These are phyloP conservation scores for Harpagoxenus sublaevis DNA, from an alignment of 2,888 invertebrate genomes.

Conservation along the genomic window DNA sequence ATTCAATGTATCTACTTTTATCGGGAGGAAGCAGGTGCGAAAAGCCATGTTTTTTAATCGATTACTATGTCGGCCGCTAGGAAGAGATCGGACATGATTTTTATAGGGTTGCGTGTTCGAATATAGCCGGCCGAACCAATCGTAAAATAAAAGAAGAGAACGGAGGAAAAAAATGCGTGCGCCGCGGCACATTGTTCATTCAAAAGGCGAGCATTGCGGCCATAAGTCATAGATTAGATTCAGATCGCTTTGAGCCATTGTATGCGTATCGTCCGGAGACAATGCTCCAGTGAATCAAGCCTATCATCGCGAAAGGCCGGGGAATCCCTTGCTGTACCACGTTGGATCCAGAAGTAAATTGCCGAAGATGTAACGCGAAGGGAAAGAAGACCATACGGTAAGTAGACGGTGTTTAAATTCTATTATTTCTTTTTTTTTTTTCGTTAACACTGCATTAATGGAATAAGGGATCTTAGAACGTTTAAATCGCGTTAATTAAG, in stretches of 20 bases:
- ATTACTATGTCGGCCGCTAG: not conserved
- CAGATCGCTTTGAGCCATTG: constrained; percentile 79
- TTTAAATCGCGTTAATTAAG: not conserved
- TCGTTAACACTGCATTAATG: not conserved
- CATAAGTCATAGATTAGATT: constrained; percentile 80
- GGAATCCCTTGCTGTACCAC: constrained; percentile 69
- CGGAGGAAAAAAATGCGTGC: constrained; percentile 58
- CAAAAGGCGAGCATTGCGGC: constrained; percentile 73
- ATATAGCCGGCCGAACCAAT: constrained; percentile 48
- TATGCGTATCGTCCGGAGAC: constrained; percentile 78
- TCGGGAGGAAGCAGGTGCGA: not conserved
- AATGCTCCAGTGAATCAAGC: constrained; percentile 79
- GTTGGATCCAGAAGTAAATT: constrained; percentile 68
- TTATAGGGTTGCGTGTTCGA: not conserved
- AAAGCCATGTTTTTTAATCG: not conserved
- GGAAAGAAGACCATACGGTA: not conserved
- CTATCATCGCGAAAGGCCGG: constrained; percentile 70
- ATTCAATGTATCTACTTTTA: not conserved
- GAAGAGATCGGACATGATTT: not conserved
- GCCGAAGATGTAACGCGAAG: constrained; percentile 52
- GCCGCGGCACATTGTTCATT: constrained; percentile 76
- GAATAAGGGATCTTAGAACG: not conserved
- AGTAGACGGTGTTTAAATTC: not conserved
- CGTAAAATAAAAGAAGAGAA: constrained; percentile 53
- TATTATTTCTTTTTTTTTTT: not conserved